A percentile compares a stretch with the other conserved stretches of the same genome.
phyloP scores from a whole-genome alignment of 2,797 vertebrate species.

The Pterois miles region DNA sequence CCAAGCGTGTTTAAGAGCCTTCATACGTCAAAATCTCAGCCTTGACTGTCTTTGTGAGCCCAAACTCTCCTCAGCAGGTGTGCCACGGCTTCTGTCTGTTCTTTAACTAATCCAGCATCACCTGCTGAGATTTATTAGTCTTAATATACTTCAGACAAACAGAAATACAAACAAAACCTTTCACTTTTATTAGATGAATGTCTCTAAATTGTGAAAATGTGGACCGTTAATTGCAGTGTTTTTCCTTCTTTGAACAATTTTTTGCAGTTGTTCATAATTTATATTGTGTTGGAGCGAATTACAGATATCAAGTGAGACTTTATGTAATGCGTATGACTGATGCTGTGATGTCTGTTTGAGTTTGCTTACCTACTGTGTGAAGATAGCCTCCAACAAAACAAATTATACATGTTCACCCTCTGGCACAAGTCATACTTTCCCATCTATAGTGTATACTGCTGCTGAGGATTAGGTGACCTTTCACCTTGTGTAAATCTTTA shows the following conservation, averaged over 20 bases:
- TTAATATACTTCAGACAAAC: neutral
- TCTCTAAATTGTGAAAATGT: neutral
- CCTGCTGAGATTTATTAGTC: neutral
- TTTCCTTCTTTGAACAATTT: conserved; percentile 3
- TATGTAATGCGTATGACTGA: neutral
- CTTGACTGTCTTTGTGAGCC: neutral
- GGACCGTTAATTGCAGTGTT: neutral
- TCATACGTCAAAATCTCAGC: neutral
- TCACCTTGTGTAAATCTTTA: neutral
- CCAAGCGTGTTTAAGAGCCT: neutral
- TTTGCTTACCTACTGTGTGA: conserved; percentile 9
- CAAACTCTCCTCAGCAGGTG: neutral
- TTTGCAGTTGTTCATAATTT: conserved; percentile 9
- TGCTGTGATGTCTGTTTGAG: conserved; percentile 25
- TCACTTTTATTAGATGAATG: neutral
- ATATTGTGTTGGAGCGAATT: neutral
- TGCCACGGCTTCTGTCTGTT: neutral
- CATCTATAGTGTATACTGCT: conserved; percentile 1
- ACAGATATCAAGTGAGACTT: neutral
- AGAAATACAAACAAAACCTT: neutral
- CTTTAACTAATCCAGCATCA: neutral
- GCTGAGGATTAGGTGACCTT: neutral
- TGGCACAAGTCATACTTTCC: neutral
- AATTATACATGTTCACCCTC: conserved; percentile 30
- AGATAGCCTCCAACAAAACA: conserved; percentile 5